Evolutionary conservation across 2,797 vertebrate genomes (phyloP).

Genomic region (Arctocebus calabarensis): DNA sequence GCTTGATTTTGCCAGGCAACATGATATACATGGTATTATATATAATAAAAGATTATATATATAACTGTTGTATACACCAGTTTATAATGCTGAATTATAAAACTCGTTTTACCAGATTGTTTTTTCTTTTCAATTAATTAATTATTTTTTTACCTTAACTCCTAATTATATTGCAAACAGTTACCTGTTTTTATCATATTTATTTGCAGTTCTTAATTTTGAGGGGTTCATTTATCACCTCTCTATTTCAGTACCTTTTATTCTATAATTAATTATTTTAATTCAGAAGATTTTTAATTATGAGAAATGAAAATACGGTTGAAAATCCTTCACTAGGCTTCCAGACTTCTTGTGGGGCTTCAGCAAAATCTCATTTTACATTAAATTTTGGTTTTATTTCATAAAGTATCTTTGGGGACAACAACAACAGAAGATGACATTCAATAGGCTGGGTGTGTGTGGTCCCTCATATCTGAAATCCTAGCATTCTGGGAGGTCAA

Average conservation of each 20-base stretch:
- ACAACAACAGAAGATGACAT: background rate
- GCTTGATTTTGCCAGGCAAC: slow-evolving; percentile 3
- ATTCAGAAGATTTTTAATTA: background rate
- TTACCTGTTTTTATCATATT: background rate
- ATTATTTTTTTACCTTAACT: background rate
- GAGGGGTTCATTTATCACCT: slow-evolving; percentile 13
- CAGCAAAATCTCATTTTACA: background rate
- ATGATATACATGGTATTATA: background rate
- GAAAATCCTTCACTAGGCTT: background rate
- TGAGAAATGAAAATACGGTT: slow-evolving; percentile 25
- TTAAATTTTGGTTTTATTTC: slow-evolving; percentile 10
- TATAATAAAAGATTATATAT: too few species aligned
- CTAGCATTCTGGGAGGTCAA: background rate
- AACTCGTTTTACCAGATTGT: slow-evolving; percentile 9
- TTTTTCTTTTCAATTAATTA: slow-evolving; percentile 4
- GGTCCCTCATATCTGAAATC: background rate
- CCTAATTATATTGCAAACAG: slow-evolving; percentile 9
- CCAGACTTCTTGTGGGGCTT: background rate
- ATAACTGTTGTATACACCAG: background rate
- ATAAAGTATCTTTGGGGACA: background rate
- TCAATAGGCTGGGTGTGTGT: background rate
- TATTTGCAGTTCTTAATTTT: slow-evolving; percentile 12
- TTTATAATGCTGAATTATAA: slow-evolving; percentile 16
- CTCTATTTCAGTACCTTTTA: slow-evolving; percentile 46
- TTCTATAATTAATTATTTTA: slow-evolving; percentile 41